These are phyloP conservation scores for Mesaphorura yosii DNA, from an alignment of 1,140 invertebrate species.

Conservation along the genomic window DNA sequence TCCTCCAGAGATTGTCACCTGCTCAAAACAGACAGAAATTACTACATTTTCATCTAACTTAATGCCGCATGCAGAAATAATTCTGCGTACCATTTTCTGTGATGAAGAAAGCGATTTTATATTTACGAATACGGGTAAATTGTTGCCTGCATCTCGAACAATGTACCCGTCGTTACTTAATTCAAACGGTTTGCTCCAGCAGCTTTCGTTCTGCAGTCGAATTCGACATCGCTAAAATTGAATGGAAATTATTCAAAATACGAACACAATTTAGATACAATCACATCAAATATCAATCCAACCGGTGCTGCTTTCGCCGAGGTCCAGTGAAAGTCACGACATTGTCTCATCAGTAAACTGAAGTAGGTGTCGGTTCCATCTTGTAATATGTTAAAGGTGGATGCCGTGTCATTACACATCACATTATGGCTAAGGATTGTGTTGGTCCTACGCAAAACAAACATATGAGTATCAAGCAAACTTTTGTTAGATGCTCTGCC, in stretches of 20 bases:
- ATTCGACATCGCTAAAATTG: too few relatives aligned
- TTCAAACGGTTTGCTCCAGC: too few relatives aligned
- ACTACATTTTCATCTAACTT: not conserved
- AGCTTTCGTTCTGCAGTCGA: too few relatives aligned
- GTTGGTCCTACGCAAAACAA: not conserved
- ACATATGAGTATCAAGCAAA: not conserved
- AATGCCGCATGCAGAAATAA: too few relatives aligned
- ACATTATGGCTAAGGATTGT: not conserved
- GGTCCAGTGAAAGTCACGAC: not conserved
- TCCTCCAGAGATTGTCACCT: conserved; percentile 23
- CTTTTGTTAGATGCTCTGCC: too few relatives aligned
- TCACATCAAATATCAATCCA: not conserved
- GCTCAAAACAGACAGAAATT: not conserved
- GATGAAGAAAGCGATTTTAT: conserved; percentile 6
- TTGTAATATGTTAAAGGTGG: not conserved
- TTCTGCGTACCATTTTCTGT: conserved; percentile 20
- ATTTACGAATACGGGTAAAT: too few relatives aligned
- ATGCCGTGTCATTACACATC: not conserved
- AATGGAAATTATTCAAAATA: too few relatives aligned
- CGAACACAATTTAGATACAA: too few relatives aligned
- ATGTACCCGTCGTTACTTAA: not conserved
- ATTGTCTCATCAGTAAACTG: not conserved
- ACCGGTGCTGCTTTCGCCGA: not conserved
- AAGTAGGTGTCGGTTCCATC: not conserved
- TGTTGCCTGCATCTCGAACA: conserved; percentile 1